Evolutionary conservation across 2,888 invertebrate species (phyloP), one percentile per base, ranked within the genome.

Genomic region (Parasteatoda lunata): DNA sequence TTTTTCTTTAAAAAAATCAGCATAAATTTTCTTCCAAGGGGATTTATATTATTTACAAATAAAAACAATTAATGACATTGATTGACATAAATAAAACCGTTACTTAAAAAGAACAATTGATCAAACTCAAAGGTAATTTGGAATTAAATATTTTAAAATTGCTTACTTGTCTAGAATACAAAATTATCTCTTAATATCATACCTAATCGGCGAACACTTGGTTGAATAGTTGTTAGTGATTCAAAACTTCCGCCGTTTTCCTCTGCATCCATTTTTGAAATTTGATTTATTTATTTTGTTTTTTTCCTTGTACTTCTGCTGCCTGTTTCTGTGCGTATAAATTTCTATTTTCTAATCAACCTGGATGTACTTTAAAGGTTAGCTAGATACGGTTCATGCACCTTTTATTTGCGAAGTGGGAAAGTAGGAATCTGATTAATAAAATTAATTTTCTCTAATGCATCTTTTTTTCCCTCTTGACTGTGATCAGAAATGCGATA

Each of bases 161-260:
- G 30, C 30, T 30, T 30, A 30, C 15, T 64, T 64, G 13, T 64
- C 5, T 15, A 64, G 4, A n/a, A 64, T 64, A 64, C 13, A 64
- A 64, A 15, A 13, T 6, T n/a, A 64, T 5, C 15, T n/a, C 15
- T 64, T 5, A 47, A 59, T 45, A 76, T 59, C 51, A 71, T 54
- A 86, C 85, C 85, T 77, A 86, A 71, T 11, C 80, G 85, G 49
- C 85, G 80, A 54, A 72, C 65, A 72, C 71, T 72, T 49, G 85
- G 85, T 45, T 86, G 85, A 68, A 86, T 81, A 9, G 85, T 80
- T 65, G 85, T 80, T 6, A 86, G 30, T 49, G 85, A 80, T 86
- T 86, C 85, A 80, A 86, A 86, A 72, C 77, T 86, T 72, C 85
- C 80, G 52, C 85, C 80, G 11, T 51, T 49, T 5, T 71, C 85